Evolutionary conservation across 2,888 invertebrate species (phyloP).

Genomic region (Dryococelus australis): DNA sequence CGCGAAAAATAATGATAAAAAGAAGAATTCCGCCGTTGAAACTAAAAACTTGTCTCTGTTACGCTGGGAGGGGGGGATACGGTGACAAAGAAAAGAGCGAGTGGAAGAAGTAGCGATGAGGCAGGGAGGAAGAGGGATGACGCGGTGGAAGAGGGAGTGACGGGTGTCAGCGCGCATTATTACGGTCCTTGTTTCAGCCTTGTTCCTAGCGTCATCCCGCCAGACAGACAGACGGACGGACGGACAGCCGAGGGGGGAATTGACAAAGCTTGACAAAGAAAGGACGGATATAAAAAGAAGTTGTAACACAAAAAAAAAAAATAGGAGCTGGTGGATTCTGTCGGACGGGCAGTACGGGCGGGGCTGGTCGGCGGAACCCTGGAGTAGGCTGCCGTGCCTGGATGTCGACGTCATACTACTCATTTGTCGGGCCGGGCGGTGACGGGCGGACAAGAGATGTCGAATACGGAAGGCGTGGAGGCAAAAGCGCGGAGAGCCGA

Average conservation of each 20-base stretch:
- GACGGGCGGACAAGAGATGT: constrained; percentile 32
- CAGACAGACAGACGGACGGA: constrained; percentile 44
- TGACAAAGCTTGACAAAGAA: constrained; percentile 45
- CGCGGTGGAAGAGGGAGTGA: constrained; percentile 53
- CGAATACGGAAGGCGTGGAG: neutral
- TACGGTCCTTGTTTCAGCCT: constrained; percentile 51
- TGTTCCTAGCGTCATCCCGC: constrained; percentile 36
- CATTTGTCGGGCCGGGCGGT: constrained; percentile 45
- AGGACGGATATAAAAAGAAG: constrained; percentile 33
- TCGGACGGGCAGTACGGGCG: neutral
- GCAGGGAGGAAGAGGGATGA: neutral
- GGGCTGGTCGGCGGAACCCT: constrained; percentile 33
- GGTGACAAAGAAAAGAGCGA: constrained; percentile 19
- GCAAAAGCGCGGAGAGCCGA: neutral
- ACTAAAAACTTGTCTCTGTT: constrained; percentile 42
- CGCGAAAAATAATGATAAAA: constrained; percentile 1
- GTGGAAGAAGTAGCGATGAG: neutral
- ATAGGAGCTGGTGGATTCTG: neutral
- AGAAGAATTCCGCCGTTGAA: neutral
- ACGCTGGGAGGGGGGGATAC: constrained; percentile 31
- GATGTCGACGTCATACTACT: constrained; percentile 44
- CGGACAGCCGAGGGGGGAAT: constrained; percentile 40
- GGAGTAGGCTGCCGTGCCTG: constrained; percentile 47
- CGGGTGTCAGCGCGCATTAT: constrained; percentile 60
- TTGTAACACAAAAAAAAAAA: constrained; percentile 31